phyloP scores from a whole-genome alignment of 2,797 vertebrate species.

The Helarctos malayanus region DNA sequence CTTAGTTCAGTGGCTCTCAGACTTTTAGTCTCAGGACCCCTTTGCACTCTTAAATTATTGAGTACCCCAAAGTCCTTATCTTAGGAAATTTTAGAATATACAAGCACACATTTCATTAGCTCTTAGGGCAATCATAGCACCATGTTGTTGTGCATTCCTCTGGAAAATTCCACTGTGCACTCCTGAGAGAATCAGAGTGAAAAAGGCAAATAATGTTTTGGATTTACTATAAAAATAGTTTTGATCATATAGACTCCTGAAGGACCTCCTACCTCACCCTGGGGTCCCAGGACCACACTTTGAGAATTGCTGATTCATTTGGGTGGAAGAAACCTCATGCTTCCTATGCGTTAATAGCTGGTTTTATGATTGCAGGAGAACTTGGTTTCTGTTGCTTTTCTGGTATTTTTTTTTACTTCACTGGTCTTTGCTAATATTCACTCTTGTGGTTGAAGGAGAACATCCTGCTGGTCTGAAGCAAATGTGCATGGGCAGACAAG shows the following conservation, averaged over 20 bases:
- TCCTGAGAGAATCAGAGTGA: neutral
- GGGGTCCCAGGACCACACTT: neutral
- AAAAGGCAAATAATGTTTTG: neutral
- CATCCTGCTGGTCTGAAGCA: slow-evolving; percentile 69
- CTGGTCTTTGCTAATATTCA: slow-evolving; percentile 49
- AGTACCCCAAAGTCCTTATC: slow-evolving; percentile 24
- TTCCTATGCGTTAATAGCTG: neutral
- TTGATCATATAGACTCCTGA: neutral
- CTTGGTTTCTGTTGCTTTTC: slow-evolving; percentile 38
- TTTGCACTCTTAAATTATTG: slow-evolving; percentile 29
- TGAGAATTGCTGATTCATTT: neutral
- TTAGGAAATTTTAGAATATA: slow-evolving; percentile 54
- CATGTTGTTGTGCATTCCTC: neutral
- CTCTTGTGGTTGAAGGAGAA: slow-evolving; percentile 23
- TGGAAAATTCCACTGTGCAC: neutral
- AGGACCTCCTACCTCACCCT: neutral
- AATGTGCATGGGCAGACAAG: neutral
- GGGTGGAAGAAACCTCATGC: neutral
- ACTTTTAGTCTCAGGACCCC: neutral
- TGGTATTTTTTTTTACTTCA: slow-evolving; percentile 14
- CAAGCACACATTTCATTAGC: neutral
- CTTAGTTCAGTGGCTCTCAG: neutral
- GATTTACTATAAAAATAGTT: slow-evolving; percentile 33
- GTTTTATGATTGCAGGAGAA: neutral
- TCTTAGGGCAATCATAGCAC: neutral